Base-by-base conservation (phyloP, 2,113 vertebrate genomes). In the Aplodontia rufa region DNA sequence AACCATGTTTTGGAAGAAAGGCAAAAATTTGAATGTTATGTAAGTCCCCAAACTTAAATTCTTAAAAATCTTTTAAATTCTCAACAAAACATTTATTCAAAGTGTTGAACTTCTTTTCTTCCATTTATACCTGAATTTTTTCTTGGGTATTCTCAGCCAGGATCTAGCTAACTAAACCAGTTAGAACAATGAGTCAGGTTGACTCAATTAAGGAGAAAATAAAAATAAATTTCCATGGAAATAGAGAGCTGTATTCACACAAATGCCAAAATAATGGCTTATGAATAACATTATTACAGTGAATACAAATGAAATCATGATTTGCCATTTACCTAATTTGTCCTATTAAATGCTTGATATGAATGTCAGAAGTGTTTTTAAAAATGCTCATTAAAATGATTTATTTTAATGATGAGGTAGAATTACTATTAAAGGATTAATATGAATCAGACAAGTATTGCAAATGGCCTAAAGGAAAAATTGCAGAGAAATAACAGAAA, bases 191-290 rank as follows among this genome's bases (percentile, higher is more conserved):
- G 82, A 97, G 76, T 96, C 92, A 96, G 96, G 64, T 89, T 96
- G 69, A 91, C 92, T 97, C 69, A 96, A 95, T 92, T 95, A 97
- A 96, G 91, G 47, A 64, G 37, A 97, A 97, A 97, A 93, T 86
- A 97, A 95, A 97, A 97, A 97, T 97, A 97, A 94, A 97, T 97
- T 94, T 97, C 85, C 94, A 96, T 96, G 96, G 92, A 93, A 98
- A 97, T 97, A 66, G 30, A 93, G 66, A 97, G 51, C 32, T 96
- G n/a, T 32, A 92, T 81, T 96, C 40, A 66, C 45, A 93, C 60
- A 86, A 97, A 93, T 94, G 95, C 78, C 93, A 96, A 97, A 95
- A 97, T 92, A 96, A 95, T 97, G 55, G 68, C 68, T 92, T 93
- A 87, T 97, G 96, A 97, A 95, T 94, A 96, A 85, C 24, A 90